Conservation (phyloP, 2,113 vertebrate genomes). For the Telmatochromis sp. region DNA sequence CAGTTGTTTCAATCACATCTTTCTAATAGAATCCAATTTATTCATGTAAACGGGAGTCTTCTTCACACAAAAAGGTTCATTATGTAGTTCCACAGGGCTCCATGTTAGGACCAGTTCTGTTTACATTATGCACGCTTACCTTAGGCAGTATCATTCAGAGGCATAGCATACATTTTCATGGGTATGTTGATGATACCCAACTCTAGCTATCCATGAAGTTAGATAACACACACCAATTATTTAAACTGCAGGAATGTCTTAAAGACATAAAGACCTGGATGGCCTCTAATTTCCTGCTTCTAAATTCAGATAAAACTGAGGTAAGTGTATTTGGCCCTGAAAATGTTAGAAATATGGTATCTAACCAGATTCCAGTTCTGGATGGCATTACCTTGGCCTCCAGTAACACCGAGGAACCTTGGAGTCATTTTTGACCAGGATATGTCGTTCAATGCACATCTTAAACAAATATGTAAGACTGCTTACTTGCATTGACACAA, state of each 20-base stretch:
- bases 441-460: fast-evolving
- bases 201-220: too few species aligned
- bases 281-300: not conserved
- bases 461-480: not conserved
- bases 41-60: too few species aligned
- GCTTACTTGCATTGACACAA: not conserved
- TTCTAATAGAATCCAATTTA: too few species aligned
- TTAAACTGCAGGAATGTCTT: not conserved
- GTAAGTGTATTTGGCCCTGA: not conserved
- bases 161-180: too few species aligned
- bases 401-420: not conserved
- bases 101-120: too few species aligned
- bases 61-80: too few species aligned
- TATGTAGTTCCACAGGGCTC: too few species aligned
- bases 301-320: not conserved
- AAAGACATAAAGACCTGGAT: not conserved
- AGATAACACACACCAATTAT: not conserved
- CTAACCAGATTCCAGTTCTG: not conserved
- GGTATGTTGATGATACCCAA: too few species aligned
- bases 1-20: too few species aligned
- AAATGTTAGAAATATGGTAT: not conserved
- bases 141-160: too few species aligned
- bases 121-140: too few species aligned
- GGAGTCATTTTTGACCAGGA: not conserved
- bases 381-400: fast-evolving